These are phyloP conservation scores for Homarus americanus DNA, from an alignment of 1,140 invertebrate genomes.

Conservation along the genomic window DNA sequence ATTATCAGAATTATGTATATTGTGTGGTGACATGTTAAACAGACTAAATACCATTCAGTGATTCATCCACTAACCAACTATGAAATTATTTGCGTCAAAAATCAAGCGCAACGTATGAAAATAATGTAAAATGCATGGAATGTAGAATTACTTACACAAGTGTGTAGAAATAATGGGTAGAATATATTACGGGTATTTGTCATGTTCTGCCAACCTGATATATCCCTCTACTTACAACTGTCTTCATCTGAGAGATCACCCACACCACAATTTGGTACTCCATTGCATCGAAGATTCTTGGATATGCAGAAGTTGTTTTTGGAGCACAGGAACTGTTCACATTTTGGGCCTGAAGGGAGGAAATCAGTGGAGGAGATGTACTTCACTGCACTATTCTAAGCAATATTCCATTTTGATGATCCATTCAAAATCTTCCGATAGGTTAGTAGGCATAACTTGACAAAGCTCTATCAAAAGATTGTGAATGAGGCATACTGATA, in stretches of 20 bases:
- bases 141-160: too few relatives aligned
- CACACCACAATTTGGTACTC: slow-evolving; percentile 88
- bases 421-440: slow-evolving; percentile 26
- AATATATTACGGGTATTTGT: too few relatives aligned
- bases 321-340: slow-evolving; percentile 83
- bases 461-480: slow-evolving; percentile 33
- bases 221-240: slow-evolving; percentile 83
- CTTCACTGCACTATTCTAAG: slow-evolving; percentile 49
- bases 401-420: slow-evolving; percentile 37
- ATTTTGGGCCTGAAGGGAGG: slow-evolving; percentile 77
- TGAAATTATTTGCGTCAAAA: too few relatives aligned
- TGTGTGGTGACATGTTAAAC: too few relatives aligned
- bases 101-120: too few relatives aligned
- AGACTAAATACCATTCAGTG: too few relatives aligned
- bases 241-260: slow-evolving; percentile 89
- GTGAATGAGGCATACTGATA: slow-evolving; percentile 23
- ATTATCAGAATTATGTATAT: too few relatives aligned
- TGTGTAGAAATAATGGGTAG: too few relatives aligned
- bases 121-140: too few relatives aligned
- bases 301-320: slow-evolving; percentile 89
- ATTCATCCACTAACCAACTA: too few relatives aligned
- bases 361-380: slow-evolving; percentile 30
- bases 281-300: slow-evolving; percentile 87
- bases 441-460: not conserved
- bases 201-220: not conserved